These are phyloP conservation scores for Saccostrea cuccullata DNA, from an alignment of 1,140 invertebrate species.

Conservation along the genomic window DNA sequence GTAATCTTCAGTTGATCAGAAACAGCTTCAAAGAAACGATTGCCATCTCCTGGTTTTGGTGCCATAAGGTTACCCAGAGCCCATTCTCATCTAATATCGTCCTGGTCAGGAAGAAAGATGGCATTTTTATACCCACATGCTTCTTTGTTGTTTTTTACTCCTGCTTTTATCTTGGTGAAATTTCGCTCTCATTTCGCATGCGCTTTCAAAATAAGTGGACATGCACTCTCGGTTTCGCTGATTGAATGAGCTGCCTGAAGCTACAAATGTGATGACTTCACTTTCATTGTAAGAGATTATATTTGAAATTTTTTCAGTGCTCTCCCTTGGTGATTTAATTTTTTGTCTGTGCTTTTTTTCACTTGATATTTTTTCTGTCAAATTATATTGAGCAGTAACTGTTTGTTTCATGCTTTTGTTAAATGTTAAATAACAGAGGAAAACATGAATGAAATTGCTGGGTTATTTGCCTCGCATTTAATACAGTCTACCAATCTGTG, in stretches of 20 bases:
- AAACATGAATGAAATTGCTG: not conserved
- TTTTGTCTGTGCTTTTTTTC: too few species aligned
- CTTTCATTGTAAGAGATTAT: not conserved
- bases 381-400: not conserved
- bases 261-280: not conserved
- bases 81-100: too few species aligned
- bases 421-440: not conserved
- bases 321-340: not conserved
- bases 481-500: not conserved
- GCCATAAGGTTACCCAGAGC: too few species aligned
- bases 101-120: too few species aligned
- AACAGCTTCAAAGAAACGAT: too few species aligned
- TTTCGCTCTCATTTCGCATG: not conserved
- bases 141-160: too few species aligned
- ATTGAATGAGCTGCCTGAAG: not conserved
- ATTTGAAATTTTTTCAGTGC: not conserved
- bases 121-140: too few species aligned
- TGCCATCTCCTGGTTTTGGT: too few species aligned
- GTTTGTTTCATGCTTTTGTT: conserved; percentile 6
- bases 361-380: conserved; percentile 19
- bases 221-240: not conserved
- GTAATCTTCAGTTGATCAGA: too few species aligned
- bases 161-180: too few species aligned
- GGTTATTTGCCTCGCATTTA: not conserved
- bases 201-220: not conserved